Percentiles rank a stretch among this genome's conserved stretches.
These are phyloP conservation scores for Allobates femoralis DNA, from an alignment of 2,797 vertebrate species.

Conservation along the genomic window DNA sequence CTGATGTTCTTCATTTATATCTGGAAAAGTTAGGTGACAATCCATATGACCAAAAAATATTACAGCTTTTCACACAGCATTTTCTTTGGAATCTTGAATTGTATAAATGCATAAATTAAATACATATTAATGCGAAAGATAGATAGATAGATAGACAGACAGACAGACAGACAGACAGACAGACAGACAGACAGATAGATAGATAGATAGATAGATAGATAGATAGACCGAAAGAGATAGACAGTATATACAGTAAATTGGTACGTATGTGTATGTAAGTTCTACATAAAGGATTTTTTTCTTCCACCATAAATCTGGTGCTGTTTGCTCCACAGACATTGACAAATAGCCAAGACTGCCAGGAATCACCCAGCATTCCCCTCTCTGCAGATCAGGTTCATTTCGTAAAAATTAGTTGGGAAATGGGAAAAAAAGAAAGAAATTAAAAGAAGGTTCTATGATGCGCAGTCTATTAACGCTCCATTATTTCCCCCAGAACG, in stretches of 20 bases:
- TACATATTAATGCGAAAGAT: not conserved
- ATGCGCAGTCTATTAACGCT: constrained; percentile 64
- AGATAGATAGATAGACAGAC: not conserved
- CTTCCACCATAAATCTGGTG: constrained; percentile 45
- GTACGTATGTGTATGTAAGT: not conserved
- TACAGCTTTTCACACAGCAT: not conserved
- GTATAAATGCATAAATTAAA: not conserved
- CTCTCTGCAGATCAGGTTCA: constrained; percentile 60
- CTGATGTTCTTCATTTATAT: too few relatives aligned
- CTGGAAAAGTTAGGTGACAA: not conserved
- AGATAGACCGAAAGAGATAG: not conserved
- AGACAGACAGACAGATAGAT: too few relatives aligned
- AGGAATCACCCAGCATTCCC: constrained; percentile 57
- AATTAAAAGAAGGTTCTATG: constrained; percentile 63
- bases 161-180: too few relatives aligned
- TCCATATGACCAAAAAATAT: not conserved
- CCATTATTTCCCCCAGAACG: constrained; percentile 71
- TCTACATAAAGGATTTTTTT: not conserved
- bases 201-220: too few relatives aligned
- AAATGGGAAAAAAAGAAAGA: constrained; percentile 60
- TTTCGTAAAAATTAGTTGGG: constrained; percentile 63
- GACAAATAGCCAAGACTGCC: constrained; percentile 53
- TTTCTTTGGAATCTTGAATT: not conserved
- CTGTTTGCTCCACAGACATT: constrained; percentile 55
- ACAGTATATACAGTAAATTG: not conserved